A percentile compares a stretch with the other conserved stretches of the same genome.
phyloP scores from a whole-genome alignment of 2,888 invertebrate species.

The Cephus sareptanus region DNA sequence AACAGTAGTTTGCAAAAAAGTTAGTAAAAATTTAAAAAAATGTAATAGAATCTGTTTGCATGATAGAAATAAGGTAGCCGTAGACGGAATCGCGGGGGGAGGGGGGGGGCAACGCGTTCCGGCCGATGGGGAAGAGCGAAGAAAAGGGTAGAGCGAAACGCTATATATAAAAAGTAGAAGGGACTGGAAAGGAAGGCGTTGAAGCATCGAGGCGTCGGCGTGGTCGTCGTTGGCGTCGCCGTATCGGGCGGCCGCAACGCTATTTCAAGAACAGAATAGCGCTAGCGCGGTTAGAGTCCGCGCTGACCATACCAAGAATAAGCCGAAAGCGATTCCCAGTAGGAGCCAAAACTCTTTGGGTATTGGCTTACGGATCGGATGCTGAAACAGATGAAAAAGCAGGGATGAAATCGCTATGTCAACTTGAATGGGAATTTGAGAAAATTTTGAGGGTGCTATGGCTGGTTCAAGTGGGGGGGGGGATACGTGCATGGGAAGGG shows the following conservation, averaged over 20 bases:
- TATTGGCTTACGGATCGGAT: slow-evolving; percentile 1
- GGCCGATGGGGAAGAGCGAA: too few species aligned
- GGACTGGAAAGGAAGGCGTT: slow-evolving; percentile 36
- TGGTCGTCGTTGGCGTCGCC: slow-evolving; percentile 38
- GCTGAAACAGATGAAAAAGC: not conserved
- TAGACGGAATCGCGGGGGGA: not conserved
- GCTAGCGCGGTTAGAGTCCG: slow-evolving; percentile 35
- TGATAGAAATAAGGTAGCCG: not conserved
- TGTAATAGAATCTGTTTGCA: not conserved
- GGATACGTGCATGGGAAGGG: too few species aligned
- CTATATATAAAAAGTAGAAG: slow-evolving; percentile 45
- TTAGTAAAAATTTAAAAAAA: too few species aligned
- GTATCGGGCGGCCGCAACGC: slow-evolving; percentile 58
- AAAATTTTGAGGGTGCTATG: too few species aligned
- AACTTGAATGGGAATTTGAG: too few species aligned
- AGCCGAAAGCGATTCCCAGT: not conserved
- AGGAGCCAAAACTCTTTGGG: not conserved
- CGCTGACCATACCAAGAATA: slow-evolving; percentile 20
- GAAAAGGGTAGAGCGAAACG: not conserved
- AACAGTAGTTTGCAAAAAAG: too few species aligned
- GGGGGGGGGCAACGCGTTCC: not conserved
- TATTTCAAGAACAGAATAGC: slow-evolving; percentile 62
- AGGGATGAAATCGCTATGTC: too few species aligned
- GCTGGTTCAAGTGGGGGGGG: too few species aligned
- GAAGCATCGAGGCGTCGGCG: slow-evolving; percentile 31